Percentiles rank a stretch among this genome's conserved stretches.
Conservation (phyloP, 2,797 vertebrate species). For the Paguma larvata region DNA sequence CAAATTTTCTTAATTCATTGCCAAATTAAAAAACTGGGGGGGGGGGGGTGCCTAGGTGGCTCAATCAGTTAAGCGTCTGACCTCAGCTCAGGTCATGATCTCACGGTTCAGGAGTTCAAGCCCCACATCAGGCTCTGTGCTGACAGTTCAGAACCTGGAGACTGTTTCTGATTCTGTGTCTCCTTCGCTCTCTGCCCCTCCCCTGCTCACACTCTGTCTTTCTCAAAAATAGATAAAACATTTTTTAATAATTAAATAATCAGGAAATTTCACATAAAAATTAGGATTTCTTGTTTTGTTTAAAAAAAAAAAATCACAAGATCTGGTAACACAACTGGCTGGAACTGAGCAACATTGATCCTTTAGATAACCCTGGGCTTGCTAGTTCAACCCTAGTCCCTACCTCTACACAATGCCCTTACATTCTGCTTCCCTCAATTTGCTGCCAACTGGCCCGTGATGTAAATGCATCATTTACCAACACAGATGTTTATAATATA, state of each 20-base stretch:
- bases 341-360: neutral
- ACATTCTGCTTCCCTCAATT: neutral
- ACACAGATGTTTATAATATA: neutral
- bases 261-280: conserved; percentile 14
- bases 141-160: no score
- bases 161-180: no score
- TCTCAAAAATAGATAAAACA: no score
- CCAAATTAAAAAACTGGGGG: neutral
- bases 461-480: neutral
- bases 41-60: no score
- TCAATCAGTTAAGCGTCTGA: no score
- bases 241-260: neutral
- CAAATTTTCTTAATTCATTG: neutral
- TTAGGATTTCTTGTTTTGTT: neutral
- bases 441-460: neutral
- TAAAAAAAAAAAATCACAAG: neutral
- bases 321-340: neutral
- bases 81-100: no score
- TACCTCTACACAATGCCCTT: neutral
- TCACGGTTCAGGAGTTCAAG: no score
- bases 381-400: neutral
- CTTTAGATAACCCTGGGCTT: neutral
- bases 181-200: no score
- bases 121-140: no score
- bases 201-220: no score